Percentiles rank a stretch among this genome's conserved stretches.
phyloP scores from a whole-genome alignment of 1,140 invertebrate species.

The Papilio polytes region DNA sequence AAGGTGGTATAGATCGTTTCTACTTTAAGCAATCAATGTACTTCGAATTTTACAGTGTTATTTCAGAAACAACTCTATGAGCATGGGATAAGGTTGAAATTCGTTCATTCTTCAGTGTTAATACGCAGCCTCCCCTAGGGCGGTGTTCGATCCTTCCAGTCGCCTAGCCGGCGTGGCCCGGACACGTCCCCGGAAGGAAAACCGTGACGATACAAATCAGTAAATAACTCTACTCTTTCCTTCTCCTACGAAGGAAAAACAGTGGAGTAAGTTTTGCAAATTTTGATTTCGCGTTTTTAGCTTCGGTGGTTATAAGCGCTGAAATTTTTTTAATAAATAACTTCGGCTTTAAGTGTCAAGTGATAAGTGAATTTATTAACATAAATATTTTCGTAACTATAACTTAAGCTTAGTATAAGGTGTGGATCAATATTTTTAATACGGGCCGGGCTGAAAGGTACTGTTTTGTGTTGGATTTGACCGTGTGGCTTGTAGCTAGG shows the following conservation, averaged over 20 bases:
- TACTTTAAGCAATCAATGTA: conserved; percentile 54
- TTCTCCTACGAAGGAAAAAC: conserved; percentile 69
- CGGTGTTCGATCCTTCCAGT: conserved; percentile 81
- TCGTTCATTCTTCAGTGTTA: conserved; percentile 51
- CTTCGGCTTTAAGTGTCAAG: conserved; percentile 21
- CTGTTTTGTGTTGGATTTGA: conserved; percentile 75
- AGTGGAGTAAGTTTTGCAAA: conserved; percentile 52
- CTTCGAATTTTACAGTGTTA: conserved; percentile 39
- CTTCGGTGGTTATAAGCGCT: conserved; percentile 71
- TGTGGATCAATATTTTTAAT: conserved; percentile 65
- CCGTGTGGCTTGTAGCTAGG: conserved; percentile 80
- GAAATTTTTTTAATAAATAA: conserved; percentile 49
- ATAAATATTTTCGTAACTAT: conserved; percentile 50
- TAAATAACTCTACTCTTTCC: conserved; percentile 74
- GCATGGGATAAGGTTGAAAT: conserved; percentile 44
- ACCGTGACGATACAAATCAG: conserved; percentile 51
- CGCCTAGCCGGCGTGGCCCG: conserved; percentile 75
- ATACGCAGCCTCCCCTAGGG: conserved; percentile 80
- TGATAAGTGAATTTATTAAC: conserved; percentile 22
- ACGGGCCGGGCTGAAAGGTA: conserved; percentile 66
- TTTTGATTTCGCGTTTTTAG: conserved; percentile 76
- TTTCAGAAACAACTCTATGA: conserved; percentile 56
- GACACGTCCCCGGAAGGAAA: conserved; percentile 61
- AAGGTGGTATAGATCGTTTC: conserved; percentile 41
- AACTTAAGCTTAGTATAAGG: conserved; percentile 66